phyloP scores from a whole-genome alignment of 1,140 invertebrate genomes.

The Drosophila tristis region DNA sequence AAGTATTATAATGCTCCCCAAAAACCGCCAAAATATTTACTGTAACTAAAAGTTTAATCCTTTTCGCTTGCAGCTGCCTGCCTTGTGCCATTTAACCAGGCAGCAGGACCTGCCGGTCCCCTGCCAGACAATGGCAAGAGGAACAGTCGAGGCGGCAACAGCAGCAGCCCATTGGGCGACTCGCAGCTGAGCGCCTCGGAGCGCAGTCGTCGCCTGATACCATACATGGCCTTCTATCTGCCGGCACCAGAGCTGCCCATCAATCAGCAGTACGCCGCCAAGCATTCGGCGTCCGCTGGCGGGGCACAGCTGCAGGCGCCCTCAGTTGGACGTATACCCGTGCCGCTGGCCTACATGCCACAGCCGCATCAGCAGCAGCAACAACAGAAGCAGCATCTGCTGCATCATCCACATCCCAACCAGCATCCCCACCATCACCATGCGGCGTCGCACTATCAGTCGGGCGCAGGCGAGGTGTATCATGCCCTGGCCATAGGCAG shows the following conservation, averaged over 20 bases:
- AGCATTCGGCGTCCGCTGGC: constrained; percentile 62
- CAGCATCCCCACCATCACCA: constrained; percentile 19
- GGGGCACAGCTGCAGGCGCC: constrained; percentile 46
- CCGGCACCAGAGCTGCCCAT: constrained; percentile 85
- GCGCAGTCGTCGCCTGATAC: constrained; percentile 90
- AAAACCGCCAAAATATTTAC: no score
- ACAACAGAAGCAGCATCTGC: constrained; percentile 12
- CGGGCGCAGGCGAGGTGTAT: constrained; percentile 70
- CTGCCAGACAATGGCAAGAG: constrained; percentile 8
- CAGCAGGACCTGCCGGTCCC: background rate
- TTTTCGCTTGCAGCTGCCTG: constrained; percentile 25
- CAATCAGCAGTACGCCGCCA: constrained; percentile 79
- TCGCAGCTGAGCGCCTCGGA: constrained; percentile 77
- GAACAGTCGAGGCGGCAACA: constrained; percentile 26
- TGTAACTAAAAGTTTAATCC: background rate
- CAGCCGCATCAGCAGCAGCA: constrained; percentile 36
- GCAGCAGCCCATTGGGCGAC: constrained; percentile 42
- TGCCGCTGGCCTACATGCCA: constrained; percentile 76
- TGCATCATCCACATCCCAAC: constrained; percentile 19
- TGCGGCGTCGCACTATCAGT: constrained; percentile 58
- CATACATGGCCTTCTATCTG: constrained; percentile 92
- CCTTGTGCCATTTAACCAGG: constrained; percentile 18
- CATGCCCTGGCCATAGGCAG: constrained; percentile 55
- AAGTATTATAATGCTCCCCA: no score
- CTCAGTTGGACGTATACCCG: constrained; percentile 54